phyloP scores from a whole-genome alignment of 2,797 vertebrate species.

The Myotis myotis region DNA sequence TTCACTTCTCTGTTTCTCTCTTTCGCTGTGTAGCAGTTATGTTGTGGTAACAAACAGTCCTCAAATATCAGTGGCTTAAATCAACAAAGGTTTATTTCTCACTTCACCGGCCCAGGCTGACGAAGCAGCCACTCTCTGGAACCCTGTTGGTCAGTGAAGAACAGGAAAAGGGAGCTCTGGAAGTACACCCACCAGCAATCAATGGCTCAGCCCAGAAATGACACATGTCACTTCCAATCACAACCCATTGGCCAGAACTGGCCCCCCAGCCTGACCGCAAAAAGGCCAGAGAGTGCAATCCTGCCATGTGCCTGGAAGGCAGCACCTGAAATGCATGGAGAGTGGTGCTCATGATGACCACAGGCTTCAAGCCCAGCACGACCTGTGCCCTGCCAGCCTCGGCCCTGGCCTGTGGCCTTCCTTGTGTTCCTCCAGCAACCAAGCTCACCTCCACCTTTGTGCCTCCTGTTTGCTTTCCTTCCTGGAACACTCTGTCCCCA shows the following conservation, averaged over 20 bases:
- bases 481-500: background rate
- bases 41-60: background rate
- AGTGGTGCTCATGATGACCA: background rate
- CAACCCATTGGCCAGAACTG: background rate
- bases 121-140: background rate
- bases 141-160: background rate
- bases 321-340: background rate
- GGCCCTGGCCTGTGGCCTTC: background rate
- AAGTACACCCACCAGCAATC: background rate
- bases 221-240: background rate
- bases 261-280: background rate
- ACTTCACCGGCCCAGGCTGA: background rate
- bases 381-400: background rate
- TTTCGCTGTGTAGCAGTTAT: conserved; percentile 11
- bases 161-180: background rate
- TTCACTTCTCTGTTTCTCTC: background rate
- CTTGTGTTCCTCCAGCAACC: background rate
- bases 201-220: background rate
- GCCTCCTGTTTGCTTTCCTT: background rate
- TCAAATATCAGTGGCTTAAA: conserved; percentile 19
- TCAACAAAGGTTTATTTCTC: conserved; percentile 38
- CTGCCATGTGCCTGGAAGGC: background rate
- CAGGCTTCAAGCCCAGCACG: background rate
- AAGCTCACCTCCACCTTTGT: background rate
- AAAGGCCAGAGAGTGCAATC: background rate